Conservation (phyloP, 2,888 invertebrate species). For the Cordilura impudica region DNA sequence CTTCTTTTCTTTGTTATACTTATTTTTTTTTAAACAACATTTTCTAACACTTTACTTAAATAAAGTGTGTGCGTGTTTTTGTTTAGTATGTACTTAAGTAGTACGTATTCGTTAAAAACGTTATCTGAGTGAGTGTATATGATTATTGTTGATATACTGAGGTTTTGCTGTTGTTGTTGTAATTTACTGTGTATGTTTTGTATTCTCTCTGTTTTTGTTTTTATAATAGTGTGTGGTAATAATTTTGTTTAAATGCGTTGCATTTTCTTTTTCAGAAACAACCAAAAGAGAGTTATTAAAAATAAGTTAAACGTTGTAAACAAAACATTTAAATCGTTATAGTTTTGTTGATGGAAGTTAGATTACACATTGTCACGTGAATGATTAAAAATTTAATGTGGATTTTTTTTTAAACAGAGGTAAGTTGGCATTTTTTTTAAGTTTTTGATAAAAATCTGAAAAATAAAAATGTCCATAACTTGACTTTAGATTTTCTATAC, state of each 20-base stretch:
- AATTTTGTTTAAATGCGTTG: slow-evolving; percentile 8
- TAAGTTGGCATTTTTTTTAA: too few relatives aligned
- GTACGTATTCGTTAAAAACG: too few relatives aligned
- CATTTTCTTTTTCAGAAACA: not conserved
- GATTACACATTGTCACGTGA: not conserved
- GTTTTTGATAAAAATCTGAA: too few relatives aligned
- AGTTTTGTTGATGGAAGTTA: not conserved
- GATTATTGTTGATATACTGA: not conserved
- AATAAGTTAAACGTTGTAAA: not conserved
- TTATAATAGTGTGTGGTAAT: slow-evolving; percentile 25
- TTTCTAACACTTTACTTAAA: slow-evolving; percentile 2
- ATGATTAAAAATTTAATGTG: not conserved
- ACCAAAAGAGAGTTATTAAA: not conserved
- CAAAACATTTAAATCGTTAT: slow-evolving; percentile 18
- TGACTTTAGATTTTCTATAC: too few relatives aligned
- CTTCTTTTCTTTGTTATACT: not conserved
- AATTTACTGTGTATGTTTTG: not conserved
- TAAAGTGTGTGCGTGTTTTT: not conserved
- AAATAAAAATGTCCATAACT: too few relatives aligned
- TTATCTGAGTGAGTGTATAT: not conserved
- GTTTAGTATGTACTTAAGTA: not conserved
- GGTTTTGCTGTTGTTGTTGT: not conserved
- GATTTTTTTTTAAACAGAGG: not conserved
- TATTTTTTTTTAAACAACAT: slow-evolving; percentile 26
- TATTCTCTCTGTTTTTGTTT: not conserved